A percentile compares a stretch with the other conserved stretches of the same genome.
phyloP scores from a whole-genome alignment of 2,888 invertebrate genomes.

The Pseudoips prasinana region DNA sequence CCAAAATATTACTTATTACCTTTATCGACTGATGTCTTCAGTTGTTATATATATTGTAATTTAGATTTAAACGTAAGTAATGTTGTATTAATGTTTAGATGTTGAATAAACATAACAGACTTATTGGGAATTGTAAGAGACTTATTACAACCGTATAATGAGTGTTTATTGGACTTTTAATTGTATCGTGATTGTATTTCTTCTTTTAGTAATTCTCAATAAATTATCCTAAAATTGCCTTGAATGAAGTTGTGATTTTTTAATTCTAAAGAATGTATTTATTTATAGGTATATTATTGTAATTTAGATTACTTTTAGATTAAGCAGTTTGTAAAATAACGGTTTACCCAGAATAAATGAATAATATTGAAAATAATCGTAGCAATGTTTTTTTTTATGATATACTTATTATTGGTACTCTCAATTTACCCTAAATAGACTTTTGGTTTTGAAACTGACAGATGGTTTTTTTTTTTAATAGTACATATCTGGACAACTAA shows the following conservation, averaged over 20 bases:
- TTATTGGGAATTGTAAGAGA: too few species aligned
- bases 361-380: conserved; percentile 37
- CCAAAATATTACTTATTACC: too few species aligned
- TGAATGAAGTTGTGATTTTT: conserved; percentile 62
- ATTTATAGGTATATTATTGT: conserved; percentile 48
- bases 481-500: too few species aligned
- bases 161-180: neutral
- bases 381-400: too few species aligned
- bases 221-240: conserved; percentile 47
- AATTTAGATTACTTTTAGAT: conserved; percentile 30
- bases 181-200: conserved; percentile 8
- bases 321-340: conserved; percentile 58
- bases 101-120: conserved; percentile 17
- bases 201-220: conserved; percentile 14
- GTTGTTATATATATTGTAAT: conserved; percentile 36
- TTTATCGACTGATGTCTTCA: too few species aligned
- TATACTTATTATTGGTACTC: too few species aligned
- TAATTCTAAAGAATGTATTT: conserved; percentile 50
- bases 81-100: conserved; percentile 26
- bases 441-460: too few species aligned
- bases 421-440: too few species aligned
- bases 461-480: too few species aligned
- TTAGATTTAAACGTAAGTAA: conserved; percentile 26
- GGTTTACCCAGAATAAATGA: conserved; percentile 64
- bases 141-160: too few species aligned